These are phyloP conservation scores for Anguilla japonica DNA, from an alignment of 2,113 vertebrate genomes.

Conservation along the genomic window DNA sequence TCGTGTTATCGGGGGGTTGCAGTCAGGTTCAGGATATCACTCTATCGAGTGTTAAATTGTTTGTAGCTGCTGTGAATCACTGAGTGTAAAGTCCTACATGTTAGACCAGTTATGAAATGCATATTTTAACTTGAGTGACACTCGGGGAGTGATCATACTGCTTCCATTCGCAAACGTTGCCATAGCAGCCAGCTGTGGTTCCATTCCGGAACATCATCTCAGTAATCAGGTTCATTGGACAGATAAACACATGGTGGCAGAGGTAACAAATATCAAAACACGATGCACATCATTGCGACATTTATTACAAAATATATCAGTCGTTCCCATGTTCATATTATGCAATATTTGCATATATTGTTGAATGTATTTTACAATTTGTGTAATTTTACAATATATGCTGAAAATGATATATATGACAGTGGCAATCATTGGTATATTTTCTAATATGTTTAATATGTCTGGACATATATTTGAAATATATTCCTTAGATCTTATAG, in stretches of 20 bases:
- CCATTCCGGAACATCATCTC: not conserved
- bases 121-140: not conserved
- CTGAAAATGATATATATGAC: not conserved
- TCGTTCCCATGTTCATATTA: not conserved
- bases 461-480: not conserved
- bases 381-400: not conserved
- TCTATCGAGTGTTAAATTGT: too few species aligned
- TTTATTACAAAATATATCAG: constrained; percentile 1
- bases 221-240: not conserved
- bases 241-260: not conserved
- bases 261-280: not conserved
- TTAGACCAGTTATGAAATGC: too few species aligned
- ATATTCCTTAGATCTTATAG: constrained; percentile 7
- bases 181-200: not conserved
- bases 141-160: not conserved
- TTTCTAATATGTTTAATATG: not conserved
- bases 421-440: not conserved
- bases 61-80: too few species aligned
- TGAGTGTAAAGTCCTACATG: too few species aligned
- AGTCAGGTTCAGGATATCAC: too few species aligned
- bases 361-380: not conserved
- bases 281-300: not conserved
- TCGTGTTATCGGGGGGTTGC: too few species aligned
- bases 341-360: not conserved
- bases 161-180: not conserved